Percentiles rank a stretch among this genome's conserved stretches.
Evolutionary conservation across 1,140 invertebrate genomes (phyloP).

Genomic region (Philaenus spumarius): DNA sequence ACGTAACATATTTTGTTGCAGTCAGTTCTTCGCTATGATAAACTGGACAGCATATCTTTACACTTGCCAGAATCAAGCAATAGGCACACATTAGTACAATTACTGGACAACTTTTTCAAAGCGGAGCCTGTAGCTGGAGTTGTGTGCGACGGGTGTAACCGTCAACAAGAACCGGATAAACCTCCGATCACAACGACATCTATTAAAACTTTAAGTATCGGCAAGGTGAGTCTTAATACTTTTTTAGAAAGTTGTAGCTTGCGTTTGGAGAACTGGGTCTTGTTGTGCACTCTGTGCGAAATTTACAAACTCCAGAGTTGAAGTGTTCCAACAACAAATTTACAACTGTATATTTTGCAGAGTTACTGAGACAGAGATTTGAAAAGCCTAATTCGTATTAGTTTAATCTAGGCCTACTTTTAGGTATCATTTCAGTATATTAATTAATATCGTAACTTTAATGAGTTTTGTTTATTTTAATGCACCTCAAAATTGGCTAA

Average conservation of each 20-base stretch:
- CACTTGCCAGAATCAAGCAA: slow-evolving; percentile 50
- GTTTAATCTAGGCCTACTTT: too few species aligned
- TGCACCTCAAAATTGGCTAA: too few species aligned
- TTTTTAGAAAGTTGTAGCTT: not conserved
- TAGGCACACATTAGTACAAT: slow-evolving; percentile 51
- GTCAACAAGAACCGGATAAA: slow-evolving; percentile 40
- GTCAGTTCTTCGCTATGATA: slow-evolving; percentile 80
- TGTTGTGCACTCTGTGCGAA: not conserved
- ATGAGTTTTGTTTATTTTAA: too few species aligned
- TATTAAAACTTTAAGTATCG: slow-evolving; percentile 77
- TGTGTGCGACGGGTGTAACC: slow-evolving; percentile 69
- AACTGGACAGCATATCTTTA: slow-evolving; percentile 81
- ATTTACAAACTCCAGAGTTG: too few species aligned
- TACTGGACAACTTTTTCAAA: slow-evolving; percentile 74
- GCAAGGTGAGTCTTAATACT: slow-evolving; percentile 53
- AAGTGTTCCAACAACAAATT: too few species aligned
- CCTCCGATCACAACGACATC: slow-evolving; percentile 49
- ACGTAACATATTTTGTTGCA: slow-evolving; percentile 46
- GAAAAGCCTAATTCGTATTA: too few species aligned
- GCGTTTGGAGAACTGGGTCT: not conserved
- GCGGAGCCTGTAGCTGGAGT: slow-evolving; percentile 79
- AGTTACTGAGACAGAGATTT: too few species aligned
- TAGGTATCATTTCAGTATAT: too few species aligned
- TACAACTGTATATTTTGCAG: too few species aligned
- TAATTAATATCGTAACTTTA: too few species aligned